Evolutionary conservation across 2,888 invertebrate species (phyloP), one percentile per base, ranked within the genome.

Genomic region (Lathronympha strigana): DNA sequence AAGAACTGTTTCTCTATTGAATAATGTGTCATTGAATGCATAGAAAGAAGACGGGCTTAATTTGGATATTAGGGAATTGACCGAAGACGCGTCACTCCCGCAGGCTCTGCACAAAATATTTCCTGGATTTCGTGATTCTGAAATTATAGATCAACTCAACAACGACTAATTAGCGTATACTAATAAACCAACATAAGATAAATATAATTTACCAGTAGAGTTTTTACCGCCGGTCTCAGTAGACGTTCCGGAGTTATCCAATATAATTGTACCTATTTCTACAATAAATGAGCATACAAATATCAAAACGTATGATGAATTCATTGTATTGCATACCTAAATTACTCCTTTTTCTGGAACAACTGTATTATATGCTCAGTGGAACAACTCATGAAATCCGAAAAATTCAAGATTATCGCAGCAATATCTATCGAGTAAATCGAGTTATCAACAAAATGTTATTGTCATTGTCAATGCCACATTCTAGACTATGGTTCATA

Each of bases 31-130:
- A 68, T 76, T 78, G 71, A 81, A 82, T 23, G 78, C 77, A 69
- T 79, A 71, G 28, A 69, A 70, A 47, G 87, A 76, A 11, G 68
- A 69, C 11, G 77, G 72, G 68, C 82, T 84, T 3, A 64, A 49
- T 69, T 82, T 82, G 6, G 77, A 71, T 66, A 82, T 73, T 58
- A 87, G 72, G 55, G 76, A 72, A 61, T 74, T 70, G 4, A 78
- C 76, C 40, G 74, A 74, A 25, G 84, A 72, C 23, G 86, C 66
- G 15, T 78, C 76, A 69, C 69, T 70, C 19, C 87, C 88, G 76
- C 88, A 89, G 63, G 66, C 69, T 50, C 87, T 84, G 72, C 88
- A 88, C 40, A 89, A 69, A 69, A 88, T 79, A 67, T 72, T 68
- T 28, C 81, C 87, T 28, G 31, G 4, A 51, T 21, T 15, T 40